A percentile compares a stretch with the other conserved stretches of the same genome.
Conservation (phyloP, 2,797 vertebrate species). For the Manis javanica region DNA sequence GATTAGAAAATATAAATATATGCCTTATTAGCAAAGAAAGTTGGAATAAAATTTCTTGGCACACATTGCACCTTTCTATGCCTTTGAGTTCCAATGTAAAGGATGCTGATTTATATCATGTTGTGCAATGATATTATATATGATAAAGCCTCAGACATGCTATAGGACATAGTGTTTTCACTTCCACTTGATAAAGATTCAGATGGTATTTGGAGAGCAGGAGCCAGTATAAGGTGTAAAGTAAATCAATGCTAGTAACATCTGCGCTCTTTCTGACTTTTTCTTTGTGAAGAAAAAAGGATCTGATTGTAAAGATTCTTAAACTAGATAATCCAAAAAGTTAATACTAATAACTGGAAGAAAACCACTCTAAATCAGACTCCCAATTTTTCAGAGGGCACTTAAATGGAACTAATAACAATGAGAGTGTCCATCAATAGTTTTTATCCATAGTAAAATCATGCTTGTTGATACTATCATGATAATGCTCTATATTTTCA, state of each 20-base stretch:
- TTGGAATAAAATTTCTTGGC: background rate
- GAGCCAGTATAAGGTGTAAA: background rate
- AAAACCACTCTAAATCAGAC: background rate
- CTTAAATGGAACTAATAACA: background rate
- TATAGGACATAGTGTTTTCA: background rate
- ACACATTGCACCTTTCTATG: background rate
- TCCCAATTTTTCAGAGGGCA: background rate
- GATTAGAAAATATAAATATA: background rate
- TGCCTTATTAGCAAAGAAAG: background rate
- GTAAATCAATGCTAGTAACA: background rate
- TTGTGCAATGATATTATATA: background rate
- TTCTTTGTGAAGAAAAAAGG: background rate
- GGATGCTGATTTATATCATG: background rate
- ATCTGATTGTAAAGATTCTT: background rate
- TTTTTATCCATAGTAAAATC: background rate
- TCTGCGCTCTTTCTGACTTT: background rate
- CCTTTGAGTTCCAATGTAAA: slow-evolving; percentile 11
- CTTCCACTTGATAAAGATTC: background rate
- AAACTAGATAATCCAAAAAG: background rate
- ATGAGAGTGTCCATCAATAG: background rate
- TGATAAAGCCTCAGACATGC: background rate
- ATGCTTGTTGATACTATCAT: background rate
- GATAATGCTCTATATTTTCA: background rate
- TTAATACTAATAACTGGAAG: background rate
- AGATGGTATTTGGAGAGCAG: background rate